Conservation (phyloP, 2,797 vertebrate species). For the Tadarida brasiliensis region DNA sequence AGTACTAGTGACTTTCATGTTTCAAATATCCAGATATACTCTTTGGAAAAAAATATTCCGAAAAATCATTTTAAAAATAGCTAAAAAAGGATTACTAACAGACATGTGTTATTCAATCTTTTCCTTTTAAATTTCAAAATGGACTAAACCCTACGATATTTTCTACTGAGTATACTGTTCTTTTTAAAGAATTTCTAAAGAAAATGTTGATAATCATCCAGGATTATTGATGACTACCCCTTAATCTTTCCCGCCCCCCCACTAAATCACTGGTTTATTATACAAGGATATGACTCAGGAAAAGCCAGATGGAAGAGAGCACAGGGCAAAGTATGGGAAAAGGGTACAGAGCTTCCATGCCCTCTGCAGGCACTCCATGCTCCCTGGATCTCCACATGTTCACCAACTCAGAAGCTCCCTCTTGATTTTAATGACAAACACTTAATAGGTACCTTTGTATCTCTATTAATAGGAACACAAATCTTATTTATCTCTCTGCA, state of each 20-base stretch:
- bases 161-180: not conserved
- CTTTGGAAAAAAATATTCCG: slow-evolving; percentile 14
- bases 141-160: slow-evolving; percentile 18
- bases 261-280: not conserved
- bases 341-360: not conserved
- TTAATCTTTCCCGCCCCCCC: not conserved
- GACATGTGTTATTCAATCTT: not conserved
- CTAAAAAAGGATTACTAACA: slow-evolving; percentile 11
- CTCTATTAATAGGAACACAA: slow-evolving; percentile 9
- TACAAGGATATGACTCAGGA: not conserved
- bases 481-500: not conserved
- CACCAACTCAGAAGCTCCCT: not conserved
- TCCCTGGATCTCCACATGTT: not conserved
- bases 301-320: not conserved
- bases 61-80: not conserved
- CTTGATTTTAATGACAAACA: slow-evolving; percentile 36
- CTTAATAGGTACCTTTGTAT: not conserved
- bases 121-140: slow-evolving; percentile 57
- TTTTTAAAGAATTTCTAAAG: slow-evolving; percentile 49
- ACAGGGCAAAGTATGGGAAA: not conserved
- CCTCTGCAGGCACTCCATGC: not conserved
- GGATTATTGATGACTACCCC: not conserved
- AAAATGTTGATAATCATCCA: not conserved
- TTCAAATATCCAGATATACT: not conserved
- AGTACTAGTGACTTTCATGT: not conserved